Conservation (phyloP, 2,888 invertebrate genomes). For the Aphodius sticticus region DNA sequence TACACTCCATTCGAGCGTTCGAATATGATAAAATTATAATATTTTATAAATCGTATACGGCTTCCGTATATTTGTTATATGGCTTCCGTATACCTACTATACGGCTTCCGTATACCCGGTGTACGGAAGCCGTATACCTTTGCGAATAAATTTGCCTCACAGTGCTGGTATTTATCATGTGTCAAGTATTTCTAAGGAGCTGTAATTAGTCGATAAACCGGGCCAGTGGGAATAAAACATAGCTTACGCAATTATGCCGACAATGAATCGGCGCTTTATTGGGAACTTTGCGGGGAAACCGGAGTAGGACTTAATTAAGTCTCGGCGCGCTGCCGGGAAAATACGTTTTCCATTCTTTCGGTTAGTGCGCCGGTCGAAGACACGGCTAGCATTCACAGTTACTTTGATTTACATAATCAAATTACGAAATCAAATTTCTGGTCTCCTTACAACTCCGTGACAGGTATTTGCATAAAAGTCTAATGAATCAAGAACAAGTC, state of each 20-base stretch:
- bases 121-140: background rate
- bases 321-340: constrained; percentile 28
- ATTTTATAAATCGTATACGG: too few species aligned
- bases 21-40: too few species aligned
- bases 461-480: constrained; percentile 31
- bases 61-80: too few species aligned
- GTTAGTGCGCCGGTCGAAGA: constrained; percentile 7
- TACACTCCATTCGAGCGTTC: background rate
- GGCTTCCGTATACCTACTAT: too few species aligned
- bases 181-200: background rate
- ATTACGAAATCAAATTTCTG: constrained; percentile 36
- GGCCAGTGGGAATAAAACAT: background rate
- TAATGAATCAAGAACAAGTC: constrained; percentile 27
- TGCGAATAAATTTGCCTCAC: background rate
- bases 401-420: constrained; percentile 35
- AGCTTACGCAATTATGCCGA: constrained; percentile 28
- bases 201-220: constrained; percentile 4
- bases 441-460: constrained; percentile 27
- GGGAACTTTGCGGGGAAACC: constrained; percentile 15
- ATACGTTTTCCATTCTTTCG: constrained; percentile 31
- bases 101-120: too few species aligned
- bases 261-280: constrained; percentile 32
- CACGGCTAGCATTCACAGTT: constrained; percentile 28
- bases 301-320: constrained; percentile 30
- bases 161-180: background rate